Evolutionary conservation across 2,797 vertebrate species (phyloP).

Genomic region (Channallabes apus): DNA sequence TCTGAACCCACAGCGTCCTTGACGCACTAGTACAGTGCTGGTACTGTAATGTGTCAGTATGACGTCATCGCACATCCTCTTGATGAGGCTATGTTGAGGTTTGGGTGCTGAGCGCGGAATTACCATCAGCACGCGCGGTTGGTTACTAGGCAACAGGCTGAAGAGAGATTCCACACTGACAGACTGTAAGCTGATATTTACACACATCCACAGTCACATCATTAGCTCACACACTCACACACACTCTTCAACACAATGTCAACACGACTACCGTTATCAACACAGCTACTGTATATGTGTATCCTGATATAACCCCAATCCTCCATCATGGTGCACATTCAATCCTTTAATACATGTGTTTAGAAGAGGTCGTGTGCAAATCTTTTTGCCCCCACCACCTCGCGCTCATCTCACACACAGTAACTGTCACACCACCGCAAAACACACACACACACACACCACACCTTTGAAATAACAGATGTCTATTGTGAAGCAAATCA

Average conservation of each 20-base stretch:
- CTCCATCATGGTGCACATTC: not conserved
- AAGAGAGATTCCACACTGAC: not conserved
- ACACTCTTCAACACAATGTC: not conserved
- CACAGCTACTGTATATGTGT: too few species aligned
- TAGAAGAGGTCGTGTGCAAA: not conserved
- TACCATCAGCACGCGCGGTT: not conserved
- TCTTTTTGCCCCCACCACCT: not conserved
- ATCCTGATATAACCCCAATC: too few species aligned
- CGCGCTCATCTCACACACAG: conserved; percentile 19
- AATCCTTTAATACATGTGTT: not conserved
- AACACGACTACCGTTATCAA: not conserved
- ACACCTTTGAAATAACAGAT: not conserved
- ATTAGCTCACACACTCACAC: not conserved
- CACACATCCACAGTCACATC: not conserved
- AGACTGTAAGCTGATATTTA: not conserved
- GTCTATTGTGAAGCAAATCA: not conserved
- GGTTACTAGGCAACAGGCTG: conserved; percentile 8
- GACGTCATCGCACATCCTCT: not conserved
- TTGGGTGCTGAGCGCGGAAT: not conserved
- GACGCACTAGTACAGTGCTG: not conserved
- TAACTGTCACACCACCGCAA: not conserved
- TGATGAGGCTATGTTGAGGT: not conserved
- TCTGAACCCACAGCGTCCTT: not conserved
- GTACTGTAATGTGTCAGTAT: not conserved
- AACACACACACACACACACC: conserved; percentile 11